These are phyloP conservation scores for Mamestra configurata DNA, from an alignment of 1,140 invertebrate genomes.

Conservation along the genomic window DNA sequence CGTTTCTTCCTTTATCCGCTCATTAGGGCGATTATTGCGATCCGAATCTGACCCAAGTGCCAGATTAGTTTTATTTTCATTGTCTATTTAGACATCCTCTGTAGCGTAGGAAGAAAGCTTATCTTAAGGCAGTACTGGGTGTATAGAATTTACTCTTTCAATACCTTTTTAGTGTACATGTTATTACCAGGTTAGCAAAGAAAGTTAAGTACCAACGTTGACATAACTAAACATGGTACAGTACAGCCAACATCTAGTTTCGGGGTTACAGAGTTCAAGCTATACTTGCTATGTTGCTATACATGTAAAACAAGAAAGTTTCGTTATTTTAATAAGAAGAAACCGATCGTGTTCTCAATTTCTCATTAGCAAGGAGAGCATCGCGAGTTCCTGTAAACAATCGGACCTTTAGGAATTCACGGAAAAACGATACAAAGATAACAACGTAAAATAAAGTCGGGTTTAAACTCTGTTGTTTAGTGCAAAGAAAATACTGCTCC, in stretches of 20 bases:
- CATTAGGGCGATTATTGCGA: slow-evolving; percentile 9
- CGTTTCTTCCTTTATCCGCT: background rate
- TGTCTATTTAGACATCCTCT: background rate
- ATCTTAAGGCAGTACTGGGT: too few relatives aligned
- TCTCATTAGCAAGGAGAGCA: background rate
- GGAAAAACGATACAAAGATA: slow-evolving; percentile 6
- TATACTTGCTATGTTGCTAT: background rate
- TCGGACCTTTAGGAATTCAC: slow-evolving; percentile 15
- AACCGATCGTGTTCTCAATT: background rate
- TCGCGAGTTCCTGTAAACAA: background rate
- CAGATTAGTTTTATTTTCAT: background rate
- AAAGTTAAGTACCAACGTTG: background rate
- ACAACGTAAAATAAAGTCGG: background rate
- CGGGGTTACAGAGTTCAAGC: background rate
- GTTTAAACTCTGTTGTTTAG: background rate
- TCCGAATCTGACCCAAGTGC: background rate
- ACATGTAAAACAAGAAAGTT: slow-evolving; percentile 9
- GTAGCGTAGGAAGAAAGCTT: too few relatives aligned
- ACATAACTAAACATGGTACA: slow-evolving; percentile 7
- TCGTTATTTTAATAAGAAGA: background rate
- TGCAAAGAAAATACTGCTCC: background rate
- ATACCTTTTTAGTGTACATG: background rate
- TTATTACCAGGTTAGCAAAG: background rate
- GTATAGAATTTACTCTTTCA: too few relatives aligned
- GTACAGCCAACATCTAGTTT: background rate